Percentiles rank a stretch among this genome's conserved stretches.
phyloP scores from a whole-genome alignment of 2,888 invertebrate genomes.

The Hydroisotoma schaefferi region DNA sequence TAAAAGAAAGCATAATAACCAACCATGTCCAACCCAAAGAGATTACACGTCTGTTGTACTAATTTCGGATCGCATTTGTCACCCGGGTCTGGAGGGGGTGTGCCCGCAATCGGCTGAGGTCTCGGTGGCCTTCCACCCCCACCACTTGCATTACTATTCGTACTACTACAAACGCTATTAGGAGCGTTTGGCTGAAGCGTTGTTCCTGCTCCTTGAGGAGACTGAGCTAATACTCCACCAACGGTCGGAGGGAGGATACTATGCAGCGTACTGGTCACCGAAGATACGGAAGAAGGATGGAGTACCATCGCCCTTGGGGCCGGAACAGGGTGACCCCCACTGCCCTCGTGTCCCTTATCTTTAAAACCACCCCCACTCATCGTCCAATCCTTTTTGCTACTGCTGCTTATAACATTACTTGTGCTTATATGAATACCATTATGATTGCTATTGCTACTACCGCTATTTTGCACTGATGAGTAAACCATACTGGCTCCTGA shows the following conservation, averaged over 20 bases:
- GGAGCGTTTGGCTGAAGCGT: slow-evolving; percentile 4
- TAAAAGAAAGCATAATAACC: slow-evolving; percentile 49
- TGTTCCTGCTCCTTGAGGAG: no score
- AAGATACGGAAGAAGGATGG: slow-evolving; percentile 18
- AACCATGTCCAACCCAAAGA: slow-evolving; percentile 84
- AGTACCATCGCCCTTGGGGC: slow-evolving; percentile 19
- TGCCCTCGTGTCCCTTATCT: no score
- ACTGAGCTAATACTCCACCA: no score
- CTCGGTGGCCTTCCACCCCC: slow-evolving; percentile 70
- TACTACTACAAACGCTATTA: slow-evolving; percentile 29
- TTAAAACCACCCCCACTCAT: no score
- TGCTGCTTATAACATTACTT: no score
- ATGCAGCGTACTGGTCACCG: not conserved
- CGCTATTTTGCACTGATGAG: no score
- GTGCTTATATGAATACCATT: no score
- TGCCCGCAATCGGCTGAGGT: slow-evolving; percentile 85
- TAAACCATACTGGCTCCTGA: not conserved
- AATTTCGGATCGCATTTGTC: slow-evolving; percentile 84
- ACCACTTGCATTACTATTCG: slow-evolving; percentile 21
- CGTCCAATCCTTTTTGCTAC: no score
- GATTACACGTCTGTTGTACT: slow-evolving; percentile 83
- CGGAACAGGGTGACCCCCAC: slow-evolving; percentile 21
- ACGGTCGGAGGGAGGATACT: slow-evolving; percentile 19
- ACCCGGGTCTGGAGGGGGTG: slow-evolving; percentile 70
- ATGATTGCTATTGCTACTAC: not conserved